These are phyloP conservation scores for Brachystomella parvula DNA, from an alignment of 1,140 invertebrate genomes.

Conservation along the genomic window DNA sequence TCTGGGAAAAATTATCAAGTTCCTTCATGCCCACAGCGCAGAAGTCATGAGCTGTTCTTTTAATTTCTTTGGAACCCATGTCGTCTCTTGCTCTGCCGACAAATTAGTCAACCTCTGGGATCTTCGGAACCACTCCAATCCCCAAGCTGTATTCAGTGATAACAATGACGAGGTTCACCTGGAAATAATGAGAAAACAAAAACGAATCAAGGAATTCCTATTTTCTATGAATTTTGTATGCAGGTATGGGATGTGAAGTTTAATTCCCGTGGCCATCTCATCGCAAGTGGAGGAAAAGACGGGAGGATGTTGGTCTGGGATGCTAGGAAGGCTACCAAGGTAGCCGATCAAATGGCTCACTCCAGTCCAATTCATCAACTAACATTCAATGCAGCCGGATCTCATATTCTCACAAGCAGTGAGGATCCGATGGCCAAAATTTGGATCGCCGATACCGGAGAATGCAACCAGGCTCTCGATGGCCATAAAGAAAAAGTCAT, in stretches of 20 bases:
- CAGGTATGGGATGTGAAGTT: conserved; percentile 19
- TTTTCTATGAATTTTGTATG: neutral
- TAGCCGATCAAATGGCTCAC: conserved; percentile 14
- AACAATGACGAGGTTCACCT: conserved; percentile 7
- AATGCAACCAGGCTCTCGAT: conserved; percentile 16
- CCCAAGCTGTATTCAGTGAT: conserved; percentile 5
- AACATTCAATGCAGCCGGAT: conserved; percentile 22
- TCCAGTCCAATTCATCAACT: conserved; percentile 3
- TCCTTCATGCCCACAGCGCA: conserved; percentile 15
- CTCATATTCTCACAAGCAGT: conserved; percentile 5
- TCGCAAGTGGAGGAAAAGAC: conserved; percentile 16
- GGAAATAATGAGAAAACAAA: neutral
- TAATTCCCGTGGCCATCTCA: conserved; percentile 10
- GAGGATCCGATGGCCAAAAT: conserved; percentile 14
- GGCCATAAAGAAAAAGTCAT: conserved; percentile 14
- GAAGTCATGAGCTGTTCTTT: conserved; percentile 11
- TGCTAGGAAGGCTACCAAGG: neutral
- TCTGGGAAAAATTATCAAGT: too few relatives aligned
- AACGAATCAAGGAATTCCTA: neutral
- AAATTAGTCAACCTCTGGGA: conserved; percentile 22
- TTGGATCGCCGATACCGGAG: conserved; percentile 14
- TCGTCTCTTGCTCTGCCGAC: conserved; percentile 19
- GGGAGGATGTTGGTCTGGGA: conserved; percentile 19
- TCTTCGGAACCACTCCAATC: neutral
- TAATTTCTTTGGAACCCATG: conserved; percentile 12